Conservation (phyloP, 2,797 vertebrate genomes). For the Triplophysa yarkandensis region DNA sequence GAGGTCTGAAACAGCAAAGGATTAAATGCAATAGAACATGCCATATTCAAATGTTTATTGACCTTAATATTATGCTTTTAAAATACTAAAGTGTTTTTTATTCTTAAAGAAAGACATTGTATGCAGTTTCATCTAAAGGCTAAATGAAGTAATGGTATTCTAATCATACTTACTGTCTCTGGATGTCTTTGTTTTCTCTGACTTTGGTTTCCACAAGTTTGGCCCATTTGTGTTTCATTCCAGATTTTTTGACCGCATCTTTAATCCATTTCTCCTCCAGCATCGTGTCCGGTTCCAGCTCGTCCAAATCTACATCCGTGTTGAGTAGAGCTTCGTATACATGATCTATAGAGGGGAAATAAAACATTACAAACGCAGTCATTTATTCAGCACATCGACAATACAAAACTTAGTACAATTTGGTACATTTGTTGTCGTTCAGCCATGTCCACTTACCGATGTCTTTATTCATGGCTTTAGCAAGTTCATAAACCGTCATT, state of each 20-base stretch:
- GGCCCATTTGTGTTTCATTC: conserved; percentile 87
- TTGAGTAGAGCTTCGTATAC: conserved; percentile 83
- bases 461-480: conserved; percentile 86
- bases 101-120: no score
- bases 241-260: conserved; percentile 82
- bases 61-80: neutral
- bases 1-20: conserved; percentile 62
- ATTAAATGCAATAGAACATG: no score
- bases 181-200: conserved; percentile 80
- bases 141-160: neutral
- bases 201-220: conserved; percentile 75
- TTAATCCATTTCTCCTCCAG: conserved; percentile 83
- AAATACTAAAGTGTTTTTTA: neutral
- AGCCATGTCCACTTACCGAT: conserved; percentile 73
- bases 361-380: no score
- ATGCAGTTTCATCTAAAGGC: no score
- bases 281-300: conserved; percentile 76
- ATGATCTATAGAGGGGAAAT: conserved; percentile 75
- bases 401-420: no score
- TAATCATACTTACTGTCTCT: conserved; percentile 74
- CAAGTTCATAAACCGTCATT: conserved; percentile 86
- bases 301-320: conserved; percentile 75
- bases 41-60: no score
- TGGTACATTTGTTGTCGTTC: no score
- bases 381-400: no score